Evolutionary conservation across 2,888 invertebrate species (phyloP).

Genomic region (Junonia oenone): DNA sequence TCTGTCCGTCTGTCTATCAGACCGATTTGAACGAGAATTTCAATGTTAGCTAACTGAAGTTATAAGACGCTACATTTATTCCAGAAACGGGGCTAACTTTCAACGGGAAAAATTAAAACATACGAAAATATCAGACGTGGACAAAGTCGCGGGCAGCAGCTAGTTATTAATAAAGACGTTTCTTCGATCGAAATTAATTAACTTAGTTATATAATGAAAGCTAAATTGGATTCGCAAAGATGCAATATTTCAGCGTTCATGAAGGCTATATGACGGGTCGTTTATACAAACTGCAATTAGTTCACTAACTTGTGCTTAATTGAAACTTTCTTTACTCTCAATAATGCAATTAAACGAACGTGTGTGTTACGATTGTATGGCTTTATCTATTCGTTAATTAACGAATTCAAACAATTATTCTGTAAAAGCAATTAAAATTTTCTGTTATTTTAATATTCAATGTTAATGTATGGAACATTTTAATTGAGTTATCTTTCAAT

Average conservation of each 20-base stretch:
- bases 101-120: too few relatives aligned
- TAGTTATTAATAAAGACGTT: neutral
- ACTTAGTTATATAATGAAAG: neutral
- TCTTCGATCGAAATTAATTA: neutral
- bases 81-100: too few relatives aligned
- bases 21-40: too few relatives aligned
- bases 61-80: too few relatives aligned
- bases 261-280: neutral
- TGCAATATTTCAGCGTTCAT: neutral
- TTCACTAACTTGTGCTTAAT: neutral
- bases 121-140: too few relatives aligned
- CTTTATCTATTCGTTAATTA: neutral
- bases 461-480: too few relatives aligned
- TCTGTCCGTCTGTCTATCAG: too few relatives aligned
- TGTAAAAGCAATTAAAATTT: neutral
- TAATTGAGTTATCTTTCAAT: too few relatives aligned
- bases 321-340: neutral
- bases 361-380: neutral
- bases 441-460: neutral
- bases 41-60: too few relatives aligned
- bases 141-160: too few relatives aligned
- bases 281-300: neutral
- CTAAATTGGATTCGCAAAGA: neutral
- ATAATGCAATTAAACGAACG: neutral
- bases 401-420: too few relatives aligned